Conservation (phyloP, 2,797 vertebrate species). For the Alfaro cultratus region DNA sequence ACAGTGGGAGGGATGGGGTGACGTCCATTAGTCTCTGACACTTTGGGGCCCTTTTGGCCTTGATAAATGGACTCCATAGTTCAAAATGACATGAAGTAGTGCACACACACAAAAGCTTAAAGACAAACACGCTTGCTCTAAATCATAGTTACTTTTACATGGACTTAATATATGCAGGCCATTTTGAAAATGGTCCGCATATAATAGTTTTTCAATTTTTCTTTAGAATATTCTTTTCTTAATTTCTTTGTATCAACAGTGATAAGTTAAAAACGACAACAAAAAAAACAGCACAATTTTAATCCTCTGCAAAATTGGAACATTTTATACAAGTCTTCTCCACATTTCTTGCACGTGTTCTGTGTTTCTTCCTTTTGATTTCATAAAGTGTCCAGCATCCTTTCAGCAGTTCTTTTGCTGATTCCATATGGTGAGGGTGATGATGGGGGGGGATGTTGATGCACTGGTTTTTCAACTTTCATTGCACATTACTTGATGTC, state of each 20-base stretch:
- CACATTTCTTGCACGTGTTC: slow-evolving; percentile 38
- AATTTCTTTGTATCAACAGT: slow-evolving; percentile 5
- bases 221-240: not conserved
- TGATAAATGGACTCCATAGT: slow-evolving; percentile 77
- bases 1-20: slow-evolving; percentile 68
- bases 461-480: slow-evolving; percentile 68
- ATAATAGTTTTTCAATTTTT: not conserved
- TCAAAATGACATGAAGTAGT: slow-evolving; percentile 57
- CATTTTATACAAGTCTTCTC: slow-evolving; percentile 35
- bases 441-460: slow-evolving; percentile 33
- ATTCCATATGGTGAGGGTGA: slow-evolving; percentile 53
- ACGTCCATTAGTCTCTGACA: slow-evolving; percentile 81
- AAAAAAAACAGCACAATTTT: slow-evolving; percentile 30
- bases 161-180: not conserved
- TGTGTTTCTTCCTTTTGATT: slow-evolving; percentile 45
- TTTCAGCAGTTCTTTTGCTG: slow-evolving; percentile 55
- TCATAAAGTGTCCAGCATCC: slow-evolving; percentile 44
- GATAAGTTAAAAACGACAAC: slow-evolving; percentile 2
- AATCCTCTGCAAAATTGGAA: slow-evolving; percentile 20
- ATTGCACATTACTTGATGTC: slow-evolving; percentile 75
- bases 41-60: slow-evolving; percentile 79
- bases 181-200: not conserved
- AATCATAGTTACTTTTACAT: not conserved
- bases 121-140: not conserved
- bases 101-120: slow-evolving; percentile 13